phyloP scores from a whole-genome alignment of 2,888 invertebrate species.

The Sisyra nigra region DNA sequence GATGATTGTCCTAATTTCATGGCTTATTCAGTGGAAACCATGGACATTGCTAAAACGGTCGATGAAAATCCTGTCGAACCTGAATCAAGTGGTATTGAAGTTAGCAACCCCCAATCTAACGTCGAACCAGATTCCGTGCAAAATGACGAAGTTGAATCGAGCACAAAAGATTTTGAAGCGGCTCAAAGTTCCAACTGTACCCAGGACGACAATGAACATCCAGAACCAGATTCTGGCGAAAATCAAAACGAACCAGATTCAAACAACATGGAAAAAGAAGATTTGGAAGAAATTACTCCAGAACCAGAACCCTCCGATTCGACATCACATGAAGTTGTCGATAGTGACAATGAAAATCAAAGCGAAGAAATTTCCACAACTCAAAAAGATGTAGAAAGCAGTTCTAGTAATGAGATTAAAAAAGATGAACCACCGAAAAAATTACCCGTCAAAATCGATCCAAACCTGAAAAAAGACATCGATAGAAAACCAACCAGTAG shows the following conservation, averaged over 20 bases:
- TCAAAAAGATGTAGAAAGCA: conserved; percentile 12
- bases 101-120: background rate
- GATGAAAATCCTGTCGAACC: conserved; percentile 8
- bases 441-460: conserved; percentile 8
- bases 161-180: conserved; percentile 27
- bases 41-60: conserved; percentile 43
- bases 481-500: conserved; percentile 9
- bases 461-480: conserved; percentile 12
- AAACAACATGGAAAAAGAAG: conserved; percentile 10
- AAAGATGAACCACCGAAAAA: conserved; percentile 3
- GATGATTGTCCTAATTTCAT: conserved; percentile 75
- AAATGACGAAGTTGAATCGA: conserved; percentile 22
- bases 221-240: conserved; percentile 9
- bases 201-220: conserved; percentile 15
- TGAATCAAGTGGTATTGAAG: conserved; percentile 4
- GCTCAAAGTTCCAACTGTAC: conserved; percentile 17
- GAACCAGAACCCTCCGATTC: conserved; percentile 10
- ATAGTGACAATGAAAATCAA: conserved; percentile 14
- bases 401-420: conserved; percentile 11
- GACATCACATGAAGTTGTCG: conserved; percentile 12
- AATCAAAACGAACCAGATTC: conserved; percentile 11
- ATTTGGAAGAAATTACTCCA: conserved; percentile 12
- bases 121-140: conserved; percentile 8
- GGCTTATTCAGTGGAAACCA: conserved; percentile 68
- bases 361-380: conserved; percentile 13